Evolutionary conservation across 30 jellyfish, hydroid and myxozoan genomes (phyloP), one percentile per base, ranked within the genome.

Genomic region (Mastigias papua): DNA sequence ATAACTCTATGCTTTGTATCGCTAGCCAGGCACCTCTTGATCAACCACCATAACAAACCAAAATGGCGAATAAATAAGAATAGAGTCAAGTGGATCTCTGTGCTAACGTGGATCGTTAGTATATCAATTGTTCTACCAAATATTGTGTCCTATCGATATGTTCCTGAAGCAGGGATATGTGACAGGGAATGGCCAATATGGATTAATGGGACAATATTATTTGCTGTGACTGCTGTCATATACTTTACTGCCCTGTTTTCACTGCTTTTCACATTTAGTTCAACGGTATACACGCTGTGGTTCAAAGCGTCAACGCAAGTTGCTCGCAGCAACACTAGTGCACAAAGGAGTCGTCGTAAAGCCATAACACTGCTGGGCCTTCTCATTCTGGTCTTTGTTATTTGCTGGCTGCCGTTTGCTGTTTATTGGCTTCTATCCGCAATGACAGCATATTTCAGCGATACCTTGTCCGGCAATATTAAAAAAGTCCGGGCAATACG

Each of bases 321-420:
- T 37, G 54, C 54, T 37, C 54, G 73, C 51, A 62, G 84, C 9
- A 75, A 80, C 50, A 20, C 89, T 6, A 85, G 98, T 65, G 93
- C 73, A 11, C 76, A 27, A 67, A 17, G 78, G 17, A 67, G 82
- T 20, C 87, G 93, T 37, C 73, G 71, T 50, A 82, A 93, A 37
- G 97, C 76, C 76, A 69, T 62, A n/a, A 65, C 68, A 23, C 86
- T 92, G 22, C 95, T 92, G 20, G 98, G 98, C 21, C 69, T 80
- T 37, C 77, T 87, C 13, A 82, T 92, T 7, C 66, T 92, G 35
- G 97, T 88, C 22, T 92, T 77, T 51, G 74, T 87, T 5, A 26
- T 92, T 16, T 66, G 94, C 84, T 92, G 97, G 98, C 29, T 78
- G 31, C 98, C 97, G 21, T 92, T 92, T 51, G 97, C 91, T 6